Evolutionary conservation across 2,888 invertebrate genomes (phyloP), one percentile per base, ranked within the genome.

Genomic region (Muscina levida): DNA sequence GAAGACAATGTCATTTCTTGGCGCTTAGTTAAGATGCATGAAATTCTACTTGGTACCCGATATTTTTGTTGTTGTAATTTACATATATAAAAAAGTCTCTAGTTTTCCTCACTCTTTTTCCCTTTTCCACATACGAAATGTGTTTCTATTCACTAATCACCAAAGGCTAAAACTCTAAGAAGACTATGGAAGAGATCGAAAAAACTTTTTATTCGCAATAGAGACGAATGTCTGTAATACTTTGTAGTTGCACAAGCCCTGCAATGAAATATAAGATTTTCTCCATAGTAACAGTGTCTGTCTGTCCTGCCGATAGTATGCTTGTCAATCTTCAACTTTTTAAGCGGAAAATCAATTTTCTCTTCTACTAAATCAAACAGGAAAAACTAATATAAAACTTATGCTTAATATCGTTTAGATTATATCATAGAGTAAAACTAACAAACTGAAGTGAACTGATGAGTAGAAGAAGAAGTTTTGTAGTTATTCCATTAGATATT

Each of bases 1-100:
- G n/a, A n/a, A 59, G 59, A 59, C 59, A 77, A 72, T 74, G 74
- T 77, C 67, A 72, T 80, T 80, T 80, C 48, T 59, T 82, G 83
- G 82, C 82, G 82, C 77, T 82, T 77, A 83, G 83, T 42, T 79
- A 82, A 82, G 82, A 74, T 73, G 82, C 83, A 82, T 83, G 48
- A 80, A 82, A 84, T 84, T 82, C 71, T 73, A 72, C 67, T 51
- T 48, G 15, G 22, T 42, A 66, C 68, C n/a, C n/a, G 67, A 70
- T 65, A 57, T 77, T 10, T 74, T 81, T 77, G 77, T 66, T n/a
- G n/a, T n/a, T n/a, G n/a, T n/a, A n/a, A n/a, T n/a, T n/a, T n/a
- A n/a, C 48, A 68, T 13, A 62, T 46, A 74, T 71, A 74, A 48
- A 80, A 67, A 71, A 76, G 62, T 57, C 56, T 68, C 48, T 48